Conservation (phyloP, 2,113 vertebrate genomes). For the Larimichthys crocea region DNA sequence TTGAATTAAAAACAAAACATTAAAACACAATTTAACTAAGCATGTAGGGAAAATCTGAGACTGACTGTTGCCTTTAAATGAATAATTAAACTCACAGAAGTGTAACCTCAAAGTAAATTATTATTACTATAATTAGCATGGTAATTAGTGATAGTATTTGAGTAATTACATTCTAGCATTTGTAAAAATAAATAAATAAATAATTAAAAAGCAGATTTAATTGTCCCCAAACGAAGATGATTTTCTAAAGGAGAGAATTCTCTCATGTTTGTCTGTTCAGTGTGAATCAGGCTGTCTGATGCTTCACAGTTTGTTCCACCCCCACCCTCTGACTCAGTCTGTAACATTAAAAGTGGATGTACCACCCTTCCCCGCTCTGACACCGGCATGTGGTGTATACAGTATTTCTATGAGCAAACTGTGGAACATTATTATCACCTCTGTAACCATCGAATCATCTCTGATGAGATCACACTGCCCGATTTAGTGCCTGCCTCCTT, state of each 20-base stretch:
- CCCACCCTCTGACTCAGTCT: slow-evolving; percentile 7
- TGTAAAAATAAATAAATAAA: not conserved
- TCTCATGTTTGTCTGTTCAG: not conserved
- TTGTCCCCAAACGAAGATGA: not conserved
- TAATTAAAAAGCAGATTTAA: not conserved
- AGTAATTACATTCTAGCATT: not conserved
- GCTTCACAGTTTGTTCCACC: slow-evolving; percentile 5
- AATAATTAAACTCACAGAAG: not conserved
- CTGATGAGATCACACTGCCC: slow-evolving; percentile 2
- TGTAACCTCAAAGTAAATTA: not conserved
- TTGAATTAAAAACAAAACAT: too few species aligned
- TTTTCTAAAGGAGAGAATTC: not conserved
- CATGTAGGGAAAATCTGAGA: not conserved
- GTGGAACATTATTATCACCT: slow-evolving; percentile 1
- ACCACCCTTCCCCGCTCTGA: slow-evolving; percentile 5
- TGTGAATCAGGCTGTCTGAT: not conserved
- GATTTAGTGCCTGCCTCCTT: not conserved
- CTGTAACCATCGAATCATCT: not conserved
- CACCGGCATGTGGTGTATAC: not conserved
- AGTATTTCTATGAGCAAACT: slow-evolving; percentile 1
- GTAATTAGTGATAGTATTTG: too few species aligned
- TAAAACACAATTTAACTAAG: not conserved
- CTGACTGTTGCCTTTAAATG: not conserved
- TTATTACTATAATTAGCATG: not conserved
- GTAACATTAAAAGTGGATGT: not conserved